Conservation (phyloP, 1,140 invertebrate genomes). For the Battus philenor region DNA sequence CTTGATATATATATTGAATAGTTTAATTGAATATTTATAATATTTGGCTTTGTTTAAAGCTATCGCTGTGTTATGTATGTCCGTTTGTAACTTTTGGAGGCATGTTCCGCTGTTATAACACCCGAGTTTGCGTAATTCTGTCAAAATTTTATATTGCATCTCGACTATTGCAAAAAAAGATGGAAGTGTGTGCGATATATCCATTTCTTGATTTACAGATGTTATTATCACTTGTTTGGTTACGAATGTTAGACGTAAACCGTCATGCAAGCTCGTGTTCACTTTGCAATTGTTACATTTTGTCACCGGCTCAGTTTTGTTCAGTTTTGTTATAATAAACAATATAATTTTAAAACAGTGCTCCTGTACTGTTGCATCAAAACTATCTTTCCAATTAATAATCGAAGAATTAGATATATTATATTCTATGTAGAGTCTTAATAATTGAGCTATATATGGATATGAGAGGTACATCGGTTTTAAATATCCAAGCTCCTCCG, state of each 20-base stretch:
- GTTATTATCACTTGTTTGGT: constrained; percentile 36
- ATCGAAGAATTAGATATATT: constrained; percentile 6
- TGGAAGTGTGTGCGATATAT: constrained; percentile 25
- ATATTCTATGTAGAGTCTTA: constrained; percentile 46
- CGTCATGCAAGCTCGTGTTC: constrained; percentile 47
- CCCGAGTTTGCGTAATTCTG: constrained; percentile 25
- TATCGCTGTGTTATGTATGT: constrained; percentile 55
- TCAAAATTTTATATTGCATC: constrained; percentile 41
- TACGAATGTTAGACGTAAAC: constrained; percentile 43
- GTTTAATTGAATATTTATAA: constrained; percentile 45
- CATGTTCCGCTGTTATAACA: constrained; percentile 47
- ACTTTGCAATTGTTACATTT: constrained; percentile 58
- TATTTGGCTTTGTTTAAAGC: constrained; percentile 36
- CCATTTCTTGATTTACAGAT: constrained; percentile 20
- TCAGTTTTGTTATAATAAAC: constrained; percentile 34
- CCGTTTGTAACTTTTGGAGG: constrained; percentile 46
- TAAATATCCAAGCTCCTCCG: constrained; percentile 43
- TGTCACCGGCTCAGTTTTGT: constrained; percentile 33
- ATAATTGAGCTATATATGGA: constrained; percentile 45
- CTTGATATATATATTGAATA: constrained; percentile 52
- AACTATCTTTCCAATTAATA: constrained; percentile 10
- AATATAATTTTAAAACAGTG: constrained; percentile 41
- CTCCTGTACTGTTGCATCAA: constrained; percentile 18
- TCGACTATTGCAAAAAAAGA: constrained; percentile 29
- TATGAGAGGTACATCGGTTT: constrained; percentile 36